phyloP scores from a whole-genome alignment of 2,888 invertebrate genomes.

The Agriotes lineatus region DNA sequence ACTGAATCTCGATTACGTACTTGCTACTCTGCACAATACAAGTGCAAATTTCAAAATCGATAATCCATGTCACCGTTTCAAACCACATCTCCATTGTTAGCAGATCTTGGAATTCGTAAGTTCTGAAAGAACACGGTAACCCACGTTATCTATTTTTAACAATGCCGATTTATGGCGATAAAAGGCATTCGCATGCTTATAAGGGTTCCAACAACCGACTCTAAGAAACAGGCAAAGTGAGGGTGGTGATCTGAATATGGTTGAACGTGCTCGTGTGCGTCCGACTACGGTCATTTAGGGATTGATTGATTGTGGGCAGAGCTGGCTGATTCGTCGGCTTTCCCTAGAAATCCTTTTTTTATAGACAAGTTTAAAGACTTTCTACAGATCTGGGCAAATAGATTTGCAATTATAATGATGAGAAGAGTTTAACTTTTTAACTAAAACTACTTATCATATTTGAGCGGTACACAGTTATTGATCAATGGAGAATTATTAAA shows the following conservation, averaged over 20 bases:
- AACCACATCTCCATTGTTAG: conserved; percentile 16
- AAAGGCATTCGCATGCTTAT: not conserved
- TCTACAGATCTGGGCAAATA: too few species aligned
- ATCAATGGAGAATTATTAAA: too few species aligned
- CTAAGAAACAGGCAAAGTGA: not conserved
- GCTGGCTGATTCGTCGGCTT: not conserved
- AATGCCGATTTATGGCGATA: not conserved
- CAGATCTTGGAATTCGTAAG: not conserved
- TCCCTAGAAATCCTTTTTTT: too few species aligned
- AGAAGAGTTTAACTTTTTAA: too few species aligned
- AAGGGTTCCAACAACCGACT: not conserved
- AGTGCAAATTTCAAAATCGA: conserved; percentile 15
- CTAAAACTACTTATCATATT: too few species aligned
- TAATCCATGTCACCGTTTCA: conserved; percentile 2
- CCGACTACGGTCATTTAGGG: conserved; percentile 2
- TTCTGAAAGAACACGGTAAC: not conserved
- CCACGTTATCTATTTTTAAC: not conserved
- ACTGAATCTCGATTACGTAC: not conserved
- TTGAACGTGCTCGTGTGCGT: conserved; percentile 10
- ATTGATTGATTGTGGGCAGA: not conserved
- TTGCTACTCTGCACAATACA: not conserved
- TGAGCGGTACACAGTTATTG: too few species aligned
- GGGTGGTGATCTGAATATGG: conserved; percentile 3
- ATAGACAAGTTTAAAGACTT: too few species aligned
- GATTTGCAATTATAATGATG: too few species aligned